Conservation (phyloP, 1,140 invertebrate genomes). For the Drosophila erecta region DNA sequence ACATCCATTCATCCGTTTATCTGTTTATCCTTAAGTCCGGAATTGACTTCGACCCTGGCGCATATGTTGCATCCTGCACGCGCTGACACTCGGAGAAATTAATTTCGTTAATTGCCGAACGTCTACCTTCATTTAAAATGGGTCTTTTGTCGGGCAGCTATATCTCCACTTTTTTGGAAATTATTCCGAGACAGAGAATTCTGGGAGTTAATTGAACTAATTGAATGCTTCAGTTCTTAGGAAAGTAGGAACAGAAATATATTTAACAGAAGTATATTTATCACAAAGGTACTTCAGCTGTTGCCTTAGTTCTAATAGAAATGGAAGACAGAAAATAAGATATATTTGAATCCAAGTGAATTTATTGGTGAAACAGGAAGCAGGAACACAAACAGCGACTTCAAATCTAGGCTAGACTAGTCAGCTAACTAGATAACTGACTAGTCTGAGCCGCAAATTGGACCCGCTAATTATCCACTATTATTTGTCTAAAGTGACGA, state of each 20-base stretch:
- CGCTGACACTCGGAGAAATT: slow-evolving; percentile 39
- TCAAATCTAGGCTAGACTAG: too few species aligned
- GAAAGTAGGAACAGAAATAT: background rate
- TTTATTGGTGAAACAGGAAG: too few species aligned
- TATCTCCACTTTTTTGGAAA: background rate
- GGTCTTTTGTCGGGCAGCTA: slow-evolving; percentile 11
- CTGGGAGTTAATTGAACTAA: background rate
- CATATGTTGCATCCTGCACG: slow-evolving; percentile 74
- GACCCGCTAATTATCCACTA: too few species aligned
- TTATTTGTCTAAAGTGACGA: background rate
- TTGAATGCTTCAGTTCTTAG: background rate
- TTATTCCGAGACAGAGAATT: background rate
- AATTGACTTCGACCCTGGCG: slow-evolving; percentile 59
- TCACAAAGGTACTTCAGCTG: background rate
- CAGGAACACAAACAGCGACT: too few species aligned
- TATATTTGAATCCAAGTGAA: too few species aligned
- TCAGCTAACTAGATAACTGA: too few species aligned
- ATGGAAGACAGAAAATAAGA: background rate
- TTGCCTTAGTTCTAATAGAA: background rate
- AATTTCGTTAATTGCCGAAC: slow-evolving; percentile 61
- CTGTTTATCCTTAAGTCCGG: slow-evolving; percentile 70
- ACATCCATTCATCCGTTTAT: slow-evolving; percentile 60
- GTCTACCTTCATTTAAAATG: slow-evolving; percentile 39
- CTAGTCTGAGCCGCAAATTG: background rate
- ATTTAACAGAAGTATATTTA: too few species aligned